Evolutionary conservation across 2,113 vertebrate species (phyloP).

Genomic region (Triplophysa siluroides): DNA sequence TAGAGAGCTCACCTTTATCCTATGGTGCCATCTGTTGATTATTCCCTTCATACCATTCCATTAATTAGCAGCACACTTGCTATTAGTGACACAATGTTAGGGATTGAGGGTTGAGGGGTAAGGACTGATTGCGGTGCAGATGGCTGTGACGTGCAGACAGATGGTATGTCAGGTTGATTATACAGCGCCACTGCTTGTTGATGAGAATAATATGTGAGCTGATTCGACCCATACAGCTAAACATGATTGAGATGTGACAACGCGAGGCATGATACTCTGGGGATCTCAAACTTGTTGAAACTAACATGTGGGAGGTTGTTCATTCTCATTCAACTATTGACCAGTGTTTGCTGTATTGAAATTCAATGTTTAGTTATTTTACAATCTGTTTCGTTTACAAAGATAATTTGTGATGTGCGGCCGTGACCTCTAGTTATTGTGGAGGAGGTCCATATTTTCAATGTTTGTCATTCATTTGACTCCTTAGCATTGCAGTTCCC

Average conservation of each 20-base stretch:
- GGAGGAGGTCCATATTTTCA: not conserved
- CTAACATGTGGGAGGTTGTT: not conserved
- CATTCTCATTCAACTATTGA: not conserved
- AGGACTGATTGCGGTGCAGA: conserved; percentile 69
- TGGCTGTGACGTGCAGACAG: conserved; percentile 72
- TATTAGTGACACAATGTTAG: conserved; percentile 68
- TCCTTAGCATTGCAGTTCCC: not conserved
- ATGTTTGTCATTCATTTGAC: conserved; percentile 10
- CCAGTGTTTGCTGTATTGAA: not conserved
- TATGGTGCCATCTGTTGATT: conserved; percentile 73
- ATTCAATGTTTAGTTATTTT: too few species aligned
- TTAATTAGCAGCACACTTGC: conserved; percentile 71
- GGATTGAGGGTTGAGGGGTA: conserved; percentile 55
- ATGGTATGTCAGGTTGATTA: conserved; percentile 76
- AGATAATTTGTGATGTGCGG: not conserved
- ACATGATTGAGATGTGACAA: conserved; percentile 64
- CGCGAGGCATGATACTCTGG: not conserved
- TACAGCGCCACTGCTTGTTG: conserved; percentile 61
- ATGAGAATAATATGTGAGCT: conserved; percentile 59
- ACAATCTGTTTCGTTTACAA: not conserved
- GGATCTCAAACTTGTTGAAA: not conserved
- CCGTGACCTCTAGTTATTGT: not conserved
- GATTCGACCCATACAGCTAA: conserved; percentile 58
- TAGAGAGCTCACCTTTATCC: conserved; percentile 55
- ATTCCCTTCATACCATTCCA: conserved; percentile 69